A percentile compares a stretch with the other conserved stretches of the same genome.
Conservation (phyloP, 2,888 invertebrate genomes). For the Leptinotarsa peninsularis region DNA sequence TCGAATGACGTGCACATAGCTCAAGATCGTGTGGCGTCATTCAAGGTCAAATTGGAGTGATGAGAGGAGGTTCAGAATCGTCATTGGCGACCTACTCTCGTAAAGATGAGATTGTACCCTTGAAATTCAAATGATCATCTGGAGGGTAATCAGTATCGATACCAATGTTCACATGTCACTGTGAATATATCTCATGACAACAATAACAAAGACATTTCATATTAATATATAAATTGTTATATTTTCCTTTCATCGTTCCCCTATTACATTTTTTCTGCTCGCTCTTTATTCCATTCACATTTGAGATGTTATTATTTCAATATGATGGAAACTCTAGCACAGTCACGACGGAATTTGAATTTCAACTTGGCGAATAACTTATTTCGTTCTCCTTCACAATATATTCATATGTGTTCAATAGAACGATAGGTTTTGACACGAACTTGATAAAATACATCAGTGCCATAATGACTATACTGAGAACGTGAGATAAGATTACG, state of each 20-base stretch:
- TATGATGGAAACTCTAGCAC: conserved; percentile 42
- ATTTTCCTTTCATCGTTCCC: conserved; percentile 42
- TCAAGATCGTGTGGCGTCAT: too few relatives aligned
- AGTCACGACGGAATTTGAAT: conserved; percentile 35
- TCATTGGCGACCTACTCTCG: too few relatives aligned
- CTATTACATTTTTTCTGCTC: conserved; percentile 29
- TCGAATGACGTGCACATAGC: too few relatives aligned
- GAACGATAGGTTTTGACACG: conserved; percentile 37
- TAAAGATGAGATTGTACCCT: too few relatives aligned
- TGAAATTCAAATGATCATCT: too few relatives aligned
- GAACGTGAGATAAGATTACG: conserved; percentile 20
- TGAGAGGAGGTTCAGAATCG: too few relatives aligned
- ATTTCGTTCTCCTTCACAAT: conserved; percentile 45
- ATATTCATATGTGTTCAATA: conserved; percentile 37
- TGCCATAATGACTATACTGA: conserved; percentile 17
- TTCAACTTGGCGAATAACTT: conserved; percentile 34
- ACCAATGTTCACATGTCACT: too few relatives aligned
- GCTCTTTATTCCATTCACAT: conserved; percentile 32
- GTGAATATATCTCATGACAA: neutral
- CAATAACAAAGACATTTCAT: neutral
- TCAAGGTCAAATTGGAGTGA: too few relatives aligned
- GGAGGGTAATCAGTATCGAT: too few relatives aligned
- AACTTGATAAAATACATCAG: conserved; percentile 24
- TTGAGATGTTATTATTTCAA: conserved; percentile 42
- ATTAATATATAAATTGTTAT: conserved; percentile 7